phyloP scores from a whole-genome alignment of 2,797 vertebrate species.

The Brotula barbata region DNA sequence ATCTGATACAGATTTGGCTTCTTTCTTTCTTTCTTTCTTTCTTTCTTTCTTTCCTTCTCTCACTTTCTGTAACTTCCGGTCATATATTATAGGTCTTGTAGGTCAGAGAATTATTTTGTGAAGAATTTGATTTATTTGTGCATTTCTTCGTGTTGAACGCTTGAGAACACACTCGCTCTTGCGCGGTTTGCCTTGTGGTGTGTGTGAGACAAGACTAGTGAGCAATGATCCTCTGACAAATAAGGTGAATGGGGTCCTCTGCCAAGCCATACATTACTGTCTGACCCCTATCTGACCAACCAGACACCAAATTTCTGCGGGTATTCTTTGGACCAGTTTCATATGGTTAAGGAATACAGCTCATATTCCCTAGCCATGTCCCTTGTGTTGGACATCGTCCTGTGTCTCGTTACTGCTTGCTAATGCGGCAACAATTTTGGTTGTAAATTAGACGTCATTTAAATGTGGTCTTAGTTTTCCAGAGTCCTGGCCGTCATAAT shows the following conservation, averaged over 20 bases:
- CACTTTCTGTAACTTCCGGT: constrained; percentile 28
- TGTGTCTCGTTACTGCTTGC: constrained; percentile 28
- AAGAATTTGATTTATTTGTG: constrained; percentile 76
- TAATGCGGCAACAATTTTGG: constrained; percentile 13
- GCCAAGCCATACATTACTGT: constrained; percentile 70
- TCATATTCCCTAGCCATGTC: no score
- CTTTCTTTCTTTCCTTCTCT: background rate
- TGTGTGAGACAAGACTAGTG: constrained; percentile 65
- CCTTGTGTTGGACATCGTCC: no score
- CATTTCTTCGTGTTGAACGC: constrained; percentile 71
- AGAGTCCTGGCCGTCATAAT: constrained; percentile 10
- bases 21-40: background rate
- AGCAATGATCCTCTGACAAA: constrained; percentile 75
- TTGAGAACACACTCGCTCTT: constrained; percentile 66
- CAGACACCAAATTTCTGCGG: constrained; percentile 35
- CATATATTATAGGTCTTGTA: constrained; percentile 49
- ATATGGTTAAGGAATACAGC: constrained; percentile 14
- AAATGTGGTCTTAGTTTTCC: background rate
- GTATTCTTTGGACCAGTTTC: constrained; percentile 29
- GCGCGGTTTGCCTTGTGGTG: constrained; percentile 64
- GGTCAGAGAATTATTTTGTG: constrained; percentile 59
- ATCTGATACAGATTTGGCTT: no score
- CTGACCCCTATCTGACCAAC: constrained; percentile 67
- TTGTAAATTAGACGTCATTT: constrained; percentile 5
- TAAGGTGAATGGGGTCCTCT: constrained; percentile 61